Conservation (phyloP, 2,888 invertebrate genomes). For the Macrophya alboannulata region DNA sequence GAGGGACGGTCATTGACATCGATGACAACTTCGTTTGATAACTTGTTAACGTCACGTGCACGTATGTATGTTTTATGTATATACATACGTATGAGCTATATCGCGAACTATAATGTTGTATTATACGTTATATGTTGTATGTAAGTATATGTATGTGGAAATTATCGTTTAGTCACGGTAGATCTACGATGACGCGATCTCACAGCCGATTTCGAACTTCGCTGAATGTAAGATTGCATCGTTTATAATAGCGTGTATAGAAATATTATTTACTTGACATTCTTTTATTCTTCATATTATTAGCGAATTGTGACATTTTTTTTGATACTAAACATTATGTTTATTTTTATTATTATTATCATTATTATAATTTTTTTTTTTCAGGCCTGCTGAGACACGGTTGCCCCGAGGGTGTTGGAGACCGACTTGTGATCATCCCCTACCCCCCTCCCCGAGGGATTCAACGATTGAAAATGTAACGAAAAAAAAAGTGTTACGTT, state of each 20-base stretch:
- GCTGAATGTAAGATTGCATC: background rate
- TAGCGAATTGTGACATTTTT: no score
- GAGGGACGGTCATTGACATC: slow-evolving; percentile 49
- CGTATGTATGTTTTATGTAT: background rate
- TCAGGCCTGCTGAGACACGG: slow-evolving; percentile 73
- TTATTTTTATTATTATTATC: background rate
- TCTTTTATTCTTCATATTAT: background rate
- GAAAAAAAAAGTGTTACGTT: background rate
- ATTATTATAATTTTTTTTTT: slow-evolving; percentile 25
- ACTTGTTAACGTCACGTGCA: slow-evolving; percentile 37
- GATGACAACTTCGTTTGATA: slow-evolving; percentile 55
- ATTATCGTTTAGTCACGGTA: background rate
- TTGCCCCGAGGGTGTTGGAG: slow-evolving; percentile 70
- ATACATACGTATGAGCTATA: background rate
- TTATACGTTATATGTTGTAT: background rate
- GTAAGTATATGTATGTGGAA: background rate
- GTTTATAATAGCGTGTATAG: background rate
- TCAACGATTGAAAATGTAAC: slow-evolving; percentile 22
- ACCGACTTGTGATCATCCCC: slow-evolving; percentile 67
- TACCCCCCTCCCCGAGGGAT: slow-evolving; percentile 16
- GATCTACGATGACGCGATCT: slow-evolving; percentile 15
- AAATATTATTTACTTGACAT: no score
- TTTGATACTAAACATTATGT: background rate
- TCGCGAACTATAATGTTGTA: background rate
- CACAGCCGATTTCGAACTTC: slow-evolving; percentile 27